phyloP scores from a whole-genome alignment of 2,797 vertebrate species.

The Lophius americanus region DNA sequence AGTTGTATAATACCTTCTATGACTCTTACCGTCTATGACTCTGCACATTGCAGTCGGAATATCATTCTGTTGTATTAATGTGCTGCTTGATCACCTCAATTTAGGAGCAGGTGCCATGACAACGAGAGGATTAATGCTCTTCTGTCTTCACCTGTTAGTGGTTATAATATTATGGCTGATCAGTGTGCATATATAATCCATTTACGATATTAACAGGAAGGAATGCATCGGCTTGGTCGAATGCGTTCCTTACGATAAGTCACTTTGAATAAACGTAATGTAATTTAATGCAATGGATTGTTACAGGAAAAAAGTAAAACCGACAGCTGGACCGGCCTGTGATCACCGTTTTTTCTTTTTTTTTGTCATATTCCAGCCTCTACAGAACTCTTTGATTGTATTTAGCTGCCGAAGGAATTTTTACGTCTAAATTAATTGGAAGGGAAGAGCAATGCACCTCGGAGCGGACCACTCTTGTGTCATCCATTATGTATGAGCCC shows the following conservation, averaged over 20 bases:
- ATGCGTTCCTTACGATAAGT: background rate
- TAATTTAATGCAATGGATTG: background rate
- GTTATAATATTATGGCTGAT: too few relatives aligned
- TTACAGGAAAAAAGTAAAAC: background rate
- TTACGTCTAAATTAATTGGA: conserved; percentile 75
- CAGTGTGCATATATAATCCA: too few relatives aligned
- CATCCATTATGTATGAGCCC: conserved; percentile 71
- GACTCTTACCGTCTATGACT: background rate
- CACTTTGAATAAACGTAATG: background rate
- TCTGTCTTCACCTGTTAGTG: too few relatives aligned
- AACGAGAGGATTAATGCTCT: too few relatives aligned
- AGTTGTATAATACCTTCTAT: background rate
- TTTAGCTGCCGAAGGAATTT: conserved; percentile 67
- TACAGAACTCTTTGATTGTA: conserved; percentile 45
- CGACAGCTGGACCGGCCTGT: conserved; percentile 23
- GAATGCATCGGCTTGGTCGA: background rate
- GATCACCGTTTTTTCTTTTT: conserved; percentile 18
- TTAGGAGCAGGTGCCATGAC: too few relatives aligned
- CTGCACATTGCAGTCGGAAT: too few relatives aligned
- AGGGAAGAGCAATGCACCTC: conserved; percentile 66
- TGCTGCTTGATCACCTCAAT: too few relatives aligned
- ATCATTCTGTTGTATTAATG: too few relatives aligned
- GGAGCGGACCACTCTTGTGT: conserved; percentile 55
- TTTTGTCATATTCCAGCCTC: conserved; percentile 18
- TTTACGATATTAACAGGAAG: background rate